Conservation (phyloP, 2,888 invertebrate species). For the Diaphora mendica region DNA sequence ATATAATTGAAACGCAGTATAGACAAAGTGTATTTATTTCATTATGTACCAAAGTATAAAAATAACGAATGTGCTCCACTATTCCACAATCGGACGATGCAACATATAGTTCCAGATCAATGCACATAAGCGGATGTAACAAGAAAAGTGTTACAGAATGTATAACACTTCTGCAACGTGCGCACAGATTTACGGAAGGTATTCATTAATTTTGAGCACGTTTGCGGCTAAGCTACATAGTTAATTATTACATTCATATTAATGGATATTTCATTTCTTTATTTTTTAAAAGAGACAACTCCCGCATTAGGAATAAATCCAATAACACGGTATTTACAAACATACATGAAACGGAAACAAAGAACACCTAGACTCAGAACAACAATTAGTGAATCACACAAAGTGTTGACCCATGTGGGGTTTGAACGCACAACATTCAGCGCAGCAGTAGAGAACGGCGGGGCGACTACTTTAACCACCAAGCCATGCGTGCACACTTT, state of each 20-base stretch:
- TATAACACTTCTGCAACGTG: constrained; percentile 8
- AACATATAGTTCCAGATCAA: constrained; percentile 40
- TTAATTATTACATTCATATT: background rate
- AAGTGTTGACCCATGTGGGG: no score
- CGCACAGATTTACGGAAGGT: background rate
- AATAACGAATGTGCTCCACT: constrained; percentile 38
- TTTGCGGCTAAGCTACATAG: background rate
- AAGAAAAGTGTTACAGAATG: constrained; percentile 15
- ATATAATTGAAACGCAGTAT: constrained; percentile 35
- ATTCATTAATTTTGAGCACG: background rate
- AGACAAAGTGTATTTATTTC: constrained; percentile 28
- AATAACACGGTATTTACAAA: no score
- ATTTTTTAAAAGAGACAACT: no score
- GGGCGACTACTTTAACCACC: no score
- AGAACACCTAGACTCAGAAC: no score
- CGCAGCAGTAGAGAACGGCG: no score
- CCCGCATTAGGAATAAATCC: no score
- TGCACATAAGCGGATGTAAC: constrained; percentile 33
- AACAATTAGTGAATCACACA: no score
- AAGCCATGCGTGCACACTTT: no score
- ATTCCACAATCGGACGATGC: constrained; percentile 39
- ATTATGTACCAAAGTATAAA: constrained; percentile 31
- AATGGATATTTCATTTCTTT: background rate
- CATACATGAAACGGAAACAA: no score
- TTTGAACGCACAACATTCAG: no score